Evolutionary conservation across 2,797 vertebrate species (phyloP).

Genomic region (Alectoris magna): DNA sequence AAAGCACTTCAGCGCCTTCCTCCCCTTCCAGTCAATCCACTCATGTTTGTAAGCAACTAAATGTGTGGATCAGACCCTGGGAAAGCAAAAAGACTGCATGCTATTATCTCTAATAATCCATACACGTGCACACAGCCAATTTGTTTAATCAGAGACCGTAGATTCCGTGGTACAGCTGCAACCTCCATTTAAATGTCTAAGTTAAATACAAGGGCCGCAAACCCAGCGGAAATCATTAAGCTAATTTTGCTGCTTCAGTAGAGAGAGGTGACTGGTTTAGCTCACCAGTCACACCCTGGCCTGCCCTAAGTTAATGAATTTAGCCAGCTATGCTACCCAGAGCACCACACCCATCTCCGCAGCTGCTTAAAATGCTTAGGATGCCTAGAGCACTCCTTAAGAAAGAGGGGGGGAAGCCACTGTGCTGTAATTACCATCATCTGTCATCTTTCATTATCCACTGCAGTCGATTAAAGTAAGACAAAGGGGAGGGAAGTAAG

Average conservation of each 20-base stretch:
- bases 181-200: not conserved
- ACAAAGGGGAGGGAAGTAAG: not conserved
- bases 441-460: conserved; percentile 3
- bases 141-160: not conserved
- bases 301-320: not conserved
- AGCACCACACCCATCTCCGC: conserved; percentile 23
- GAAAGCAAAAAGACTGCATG: not conserved
- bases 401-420: not conserved
- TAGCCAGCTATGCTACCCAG: not conserved
- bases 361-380: conserved; percentile 43
- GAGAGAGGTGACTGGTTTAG: not conserved
- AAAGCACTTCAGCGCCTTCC: not conserved
- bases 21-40: not conserved
- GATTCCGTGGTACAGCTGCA: conserved; percentile 16
- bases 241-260: conserved; percentile 16
- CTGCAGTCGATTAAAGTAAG: not conserved
- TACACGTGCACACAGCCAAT: not conserved
- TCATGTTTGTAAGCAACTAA: not conserved
- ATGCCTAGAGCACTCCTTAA: conserved; percentile 7
- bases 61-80: not conserved
- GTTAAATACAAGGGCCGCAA: not conserved
- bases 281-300: not conserved
- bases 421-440: not conserved
- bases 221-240: not conserved
- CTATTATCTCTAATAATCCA: not conserved